Base-by-base conservation (phyloP, 2,113 vertebrate species). In the Psophia crepitans region DNA sequence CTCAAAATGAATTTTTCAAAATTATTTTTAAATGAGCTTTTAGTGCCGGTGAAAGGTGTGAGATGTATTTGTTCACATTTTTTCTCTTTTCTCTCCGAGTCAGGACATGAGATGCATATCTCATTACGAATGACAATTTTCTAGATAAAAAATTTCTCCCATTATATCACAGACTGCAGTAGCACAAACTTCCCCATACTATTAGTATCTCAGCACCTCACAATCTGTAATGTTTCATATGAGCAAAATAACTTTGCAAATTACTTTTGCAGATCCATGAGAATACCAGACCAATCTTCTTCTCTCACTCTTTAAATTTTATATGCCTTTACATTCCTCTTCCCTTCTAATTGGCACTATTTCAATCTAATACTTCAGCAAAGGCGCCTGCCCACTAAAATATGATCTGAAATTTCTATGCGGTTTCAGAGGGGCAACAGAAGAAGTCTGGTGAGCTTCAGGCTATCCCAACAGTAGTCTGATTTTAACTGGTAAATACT, bases 11-110 rank as follows among this genome's bases (percentile, higher is more conserved):
- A 61, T 68, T 91, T 77, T 70, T 65, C 87, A 84, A 65, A 73
- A 83, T 57, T 43, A 75, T 87, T 91, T 97, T 89, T 70, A 91
- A 92, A 96, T 74, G 68, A 92, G 66, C 48, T 94, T 84, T 85
- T 44, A 93, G 26, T 60, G 33, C 44, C 15, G 0, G 1, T 58
- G 49, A 87, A 97, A 97, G n/a, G n/a, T 92, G 41, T 51, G 33
- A 85, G 70, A 82, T 46, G 21, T n/a, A 90, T 93, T 94, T 94
- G 83, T 90, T 90, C 56, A 39, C 4, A 4, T 76, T 48, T 93
- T 33, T 64, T 26, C 35, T 33, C 43, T 79, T 78, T 78, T 24
- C 75, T 85, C 82, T 88, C 61, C 0, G 7, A 85, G 48, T 51
- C 37, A 64, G n/a, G 43, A 35, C 35, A 27, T 32, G 39, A 94